Percentiles rank a stretch among this genome's conserved stretches.
Conservation (phyloP, 37 sponge, comb jelly and placozoan genomes). For the Crambe crambe region DNA sequence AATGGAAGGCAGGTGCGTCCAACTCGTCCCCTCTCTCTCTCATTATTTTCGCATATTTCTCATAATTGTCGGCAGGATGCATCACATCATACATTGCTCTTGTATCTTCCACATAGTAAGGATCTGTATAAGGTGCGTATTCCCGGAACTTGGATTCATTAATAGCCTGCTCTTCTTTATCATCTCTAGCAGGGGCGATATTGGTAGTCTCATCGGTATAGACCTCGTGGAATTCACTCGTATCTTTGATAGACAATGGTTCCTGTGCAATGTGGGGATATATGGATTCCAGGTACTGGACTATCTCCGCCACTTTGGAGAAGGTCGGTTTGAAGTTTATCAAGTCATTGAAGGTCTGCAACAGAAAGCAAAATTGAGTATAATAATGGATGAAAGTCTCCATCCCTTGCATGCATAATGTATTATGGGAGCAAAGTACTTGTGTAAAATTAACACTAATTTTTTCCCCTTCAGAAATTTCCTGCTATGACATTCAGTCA, state of each 20-base stretch:
- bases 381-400: neutral
- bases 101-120: slow-evolving; percentile 1
- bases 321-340: slow-evolving; percentile 23
- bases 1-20: neutral
- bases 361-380: neutral
- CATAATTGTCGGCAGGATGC: neutral
- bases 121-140: slow-evolving; percentile 39
- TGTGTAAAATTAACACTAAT: no score
- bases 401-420: no score
- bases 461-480: no score
- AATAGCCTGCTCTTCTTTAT: neutral
- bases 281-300: slow-evolving; percentile 21
- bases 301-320: slow-evolving; percentile 16
- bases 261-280: slow-evolving; percentile 27
- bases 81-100: neutral
- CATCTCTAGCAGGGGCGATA: slow-evolving; percentile 24
- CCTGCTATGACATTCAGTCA: no score
- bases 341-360: slow-evolving; percentile 55
- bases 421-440: no score
- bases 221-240: slow-evolving; percentile 13
- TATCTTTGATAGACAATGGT: slow-evolving; percentile 29
- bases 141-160: neutral
- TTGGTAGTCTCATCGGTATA: slow-evolving; percentile 4
- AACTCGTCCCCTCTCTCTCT: slow-evolving; percentile 18
- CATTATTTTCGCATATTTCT: neutral